Evolutionary conservation across 1,140 invertebrate species (phyloP).

Genomic region (Octopus sinensis): DNA sequence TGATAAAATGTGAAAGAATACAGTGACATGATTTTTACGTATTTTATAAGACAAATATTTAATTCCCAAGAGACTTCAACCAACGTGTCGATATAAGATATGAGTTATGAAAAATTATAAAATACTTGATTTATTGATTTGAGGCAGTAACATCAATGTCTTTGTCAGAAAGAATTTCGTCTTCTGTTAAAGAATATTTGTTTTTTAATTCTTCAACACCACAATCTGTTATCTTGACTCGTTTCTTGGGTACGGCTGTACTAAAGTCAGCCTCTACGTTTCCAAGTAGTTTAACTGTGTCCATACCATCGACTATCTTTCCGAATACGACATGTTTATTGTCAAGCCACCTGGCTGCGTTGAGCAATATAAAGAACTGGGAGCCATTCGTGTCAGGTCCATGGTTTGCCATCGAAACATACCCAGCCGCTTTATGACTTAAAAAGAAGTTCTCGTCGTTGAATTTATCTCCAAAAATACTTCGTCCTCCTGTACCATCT

Average conservation of each 20-base stretch:
- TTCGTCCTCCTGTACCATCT: conserved; percentile 63
- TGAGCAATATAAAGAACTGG: conserved; percentile 72
- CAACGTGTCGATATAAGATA: no score
- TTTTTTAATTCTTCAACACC: conserved; percentile 30
- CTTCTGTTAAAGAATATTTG: conserved; percentile 39
- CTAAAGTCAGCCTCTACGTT: conserved; percentile 28
- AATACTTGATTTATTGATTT: no score
- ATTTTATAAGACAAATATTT: neutral
- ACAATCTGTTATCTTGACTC: conserved; percentile 41
- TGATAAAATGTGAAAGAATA: neutral
- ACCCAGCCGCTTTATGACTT: conserved; percentile 44
- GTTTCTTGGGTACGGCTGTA: conserved; percentile 33
- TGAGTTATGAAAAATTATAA: no score
- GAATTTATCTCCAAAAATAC: conserved; percentile 89
- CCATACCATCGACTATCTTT: conserved; percentile 66
- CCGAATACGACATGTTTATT: conserved; percentile 91
- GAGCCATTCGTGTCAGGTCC: conserved; percentile 54
- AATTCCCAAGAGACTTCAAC: no score
- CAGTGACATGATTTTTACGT: neutral
- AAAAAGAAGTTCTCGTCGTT: conserved; percentile 51
- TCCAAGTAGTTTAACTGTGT: conserved; percentile 36
- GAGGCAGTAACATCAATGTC: neutral
- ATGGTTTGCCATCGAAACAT: conserved; percentile 54
- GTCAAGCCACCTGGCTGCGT: conserved; percentile 89
- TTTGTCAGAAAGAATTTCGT: conserved; percentile 29